A percentile compares a stretch with the other conserved stretches of the same genome.
These are phyloP conservation scores for Ophioderma brevispina DNA, from an alignment of 35 echinoderm and acorn worm genomes.

Conservation along the genomic window DNA sequence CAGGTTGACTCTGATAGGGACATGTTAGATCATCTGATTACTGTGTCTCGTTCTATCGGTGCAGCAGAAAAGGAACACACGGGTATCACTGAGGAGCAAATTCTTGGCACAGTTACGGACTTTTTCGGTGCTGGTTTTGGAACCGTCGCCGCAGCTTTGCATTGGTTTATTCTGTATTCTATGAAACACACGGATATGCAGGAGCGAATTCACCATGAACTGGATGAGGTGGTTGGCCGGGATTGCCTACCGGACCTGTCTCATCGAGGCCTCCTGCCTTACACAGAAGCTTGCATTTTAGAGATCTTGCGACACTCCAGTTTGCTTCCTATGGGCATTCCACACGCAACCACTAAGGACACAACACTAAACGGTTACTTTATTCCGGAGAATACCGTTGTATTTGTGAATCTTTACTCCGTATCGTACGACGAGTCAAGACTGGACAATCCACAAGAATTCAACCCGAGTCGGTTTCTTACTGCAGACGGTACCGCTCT, in stretches of 20 bases:
- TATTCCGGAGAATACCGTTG: slow-evolving; percentile 74
- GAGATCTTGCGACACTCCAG: slow-evolving; percentile 64
- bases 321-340: slow-evolving; percentile 52
- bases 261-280: slow-evolving; percentile 53
- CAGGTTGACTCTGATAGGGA: slow-evolving; percentile 49
- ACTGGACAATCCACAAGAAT: slow-evolving; percentile 64
- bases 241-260: slow-evolving; percentile 48
- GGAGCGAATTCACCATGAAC: slow-evolving; percentile 49
- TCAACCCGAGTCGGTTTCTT: slow-evolving; percentile 68
- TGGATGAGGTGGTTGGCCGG: slow-evolving; percentile 66
- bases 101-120: slow-evolving; percentile 42
- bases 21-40: slow-evolving; percentile 76
- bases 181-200: slow-evolving; percentile 67
- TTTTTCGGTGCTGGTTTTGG: slow-evolving; percentile 77
- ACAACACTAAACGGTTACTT: slow-evolving; percentile 69
- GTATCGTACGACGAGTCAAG: slow-evolving; percentile 44
- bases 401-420: slow-evolving; percentile 79
- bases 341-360: slow-evolving; percentile 66
- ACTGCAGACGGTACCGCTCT: slow-evolving; percentile 52
- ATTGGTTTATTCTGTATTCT: slow-evolving; percentile 64
- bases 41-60: slow-evolving; percentile 16
- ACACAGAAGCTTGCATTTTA: slow-evolving; percentile 65
- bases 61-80: slow-evolving; percentile 18
- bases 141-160: slow-evolving; percentile 51
- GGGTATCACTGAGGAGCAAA: slow-evolving; percentile 29